Evolutionary conservation across 1,140 invertebrate genomes (phyloP), one percentile per base, ranked within the genome.

Genomic region (Eubasilissa regina): DNA sequence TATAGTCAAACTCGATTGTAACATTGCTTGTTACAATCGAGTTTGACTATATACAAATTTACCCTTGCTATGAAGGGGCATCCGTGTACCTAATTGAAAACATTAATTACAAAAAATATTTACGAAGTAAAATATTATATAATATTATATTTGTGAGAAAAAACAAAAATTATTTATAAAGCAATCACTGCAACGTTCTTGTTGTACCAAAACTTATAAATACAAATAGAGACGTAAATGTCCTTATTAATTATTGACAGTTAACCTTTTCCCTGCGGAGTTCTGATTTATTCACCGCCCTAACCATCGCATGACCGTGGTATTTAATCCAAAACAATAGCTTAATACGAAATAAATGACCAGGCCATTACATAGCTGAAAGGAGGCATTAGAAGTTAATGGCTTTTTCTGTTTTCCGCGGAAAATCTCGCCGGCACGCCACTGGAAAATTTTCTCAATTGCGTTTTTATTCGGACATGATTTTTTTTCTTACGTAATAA

Each of bases 291-390:
- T 75, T 43, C 35, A 75, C 0, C 15, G 74, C n/a, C 11, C 47
- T 47, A 21, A 48, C 19, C 44, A 47, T 60, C 56, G 70, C 70
- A 15, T 56, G 70, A 51, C 44, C 21, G 35, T 0, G 9, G 51
- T 74, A 44, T 74, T 74, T 74, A 74, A 56, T 74, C 70, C 53
- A 55, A 25, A 44, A 55, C 70, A 17, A 74, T 56, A 43, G 70
- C 70, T 74, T 74, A 74, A 74, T 74, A 74, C 51, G 70, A 74
- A 74, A 74, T 74, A 56, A 56, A 74, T 74, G 48, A 56, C 51
- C 15, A 43, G 15, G 9, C 60, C 17, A 70, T 70, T 70, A 70
- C 66, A 19, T 11, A 51, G 45, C 66, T 51, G 66, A 70, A 48
- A 70, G 47, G 19, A 9, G 19, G 15, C 47, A 70, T 53, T 48